Conservation (phyloP, 1,140 invertebrate genomes). For the Drosophila aff. region DNA sequence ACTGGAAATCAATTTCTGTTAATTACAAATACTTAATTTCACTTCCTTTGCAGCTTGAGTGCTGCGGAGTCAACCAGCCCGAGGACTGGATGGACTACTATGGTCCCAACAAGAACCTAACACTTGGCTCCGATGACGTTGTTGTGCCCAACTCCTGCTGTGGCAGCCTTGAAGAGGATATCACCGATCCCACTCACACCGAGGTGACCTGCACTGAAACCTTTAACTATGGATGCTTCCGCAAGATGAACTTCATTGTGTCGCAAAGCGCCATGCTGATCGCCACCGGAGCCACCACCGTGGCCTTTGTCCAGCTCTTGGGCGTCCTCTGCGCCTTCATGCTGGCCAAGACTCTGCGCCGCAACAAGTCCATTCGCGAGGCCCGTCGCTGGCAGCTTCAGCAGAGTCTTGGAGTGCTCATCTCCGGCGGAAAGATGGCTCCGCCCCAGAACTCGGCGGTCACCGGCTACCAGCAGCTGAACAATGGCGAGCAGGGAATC, state of each 20-base stretch:
- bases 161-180: conserved; percentile 68
- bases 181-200: conserved; percentile 40
- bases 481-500: conserved; percentile 46
- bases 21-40: background rate
- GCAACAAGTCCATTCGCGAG: conserved; percentile 90
- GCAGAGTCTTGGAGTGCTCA: conserved; percentile 86
- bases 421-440: conserved; percentile 78
- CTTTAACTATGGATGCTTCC: conserved; percentile 89
- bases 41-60: conserved; percentile 86
- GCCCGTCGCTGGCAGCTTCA: conserved; percentile 89
- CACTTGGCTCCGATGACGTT: conserved; percentile 76
- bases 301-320: conserved; percentile 93
- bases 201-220: conserved; percentile 57
- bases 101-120: conserved; percentile 53
- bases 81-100: conserved; percentile 88
- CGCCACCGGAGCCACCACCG: conserved; percentile 92
- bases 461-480: conserved; percentile 80
- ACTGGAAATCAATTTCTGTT: background rate
- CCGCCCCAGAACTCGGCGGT: conserved; percentile 72
- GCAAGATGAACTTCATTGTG: conserved; percentile 88
- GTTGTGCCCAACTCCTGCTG: conserved; percentile 87
- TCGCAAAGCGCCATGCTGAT: conserved; percentile 90
- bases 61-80: conserved; percentile 89
- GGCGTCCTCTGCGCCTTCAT: conserved; percentile 95
- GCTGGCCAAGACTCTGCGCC: conserved; percentile 92